These are phyloP conservation scores for Paramormyrops kingsleyae DNA, from an alignment of 2,113 vertebrate species.

Conservation along the genomic window DNA sequence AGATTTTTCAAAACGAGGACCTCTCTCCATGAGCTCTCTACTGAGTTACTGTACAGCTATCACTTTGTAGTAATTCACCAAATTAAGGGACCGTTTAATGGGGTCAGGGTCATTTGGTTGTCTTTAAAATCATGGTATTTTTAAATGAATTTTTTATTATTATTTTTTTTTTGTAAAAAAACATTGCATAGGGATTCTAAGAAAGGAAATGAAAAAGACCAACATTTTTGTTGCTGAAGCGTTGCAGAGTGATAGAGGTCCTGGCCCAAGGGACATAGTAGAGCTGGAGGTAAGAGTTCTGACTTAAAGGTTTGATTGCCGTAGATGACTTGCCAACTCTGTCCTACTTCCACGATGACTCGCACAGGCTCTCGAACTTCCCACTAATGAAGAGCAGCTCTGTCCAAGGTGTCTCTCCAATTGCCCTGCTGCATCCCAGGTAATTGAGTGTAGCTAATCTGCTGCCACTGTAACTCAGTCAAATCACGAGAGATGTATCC, in stretches of 20 bases:
- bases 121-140: not conserved
- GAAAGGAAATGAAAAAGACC: constrained; percentile 40
- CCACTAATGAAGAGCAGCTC: not conserved
- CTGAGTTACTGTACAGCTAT: not conserved
- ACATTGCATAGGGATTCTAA: constrained; percentile 34
- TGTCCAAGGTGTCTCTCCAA: not conserved
- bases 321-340: not conserved
- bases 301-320: constrained; percentile 1
- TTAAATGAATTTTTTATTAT: not conserved
- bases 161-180: not conserved
- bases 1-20: not conserved
- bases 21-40: not conserved
- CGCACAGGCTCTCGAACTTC: not conserved
- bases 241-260: constrained; percentile 22
- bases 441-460: not conserved
- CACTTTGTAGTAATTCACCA: not conserved
- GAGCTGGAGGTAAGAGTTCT: constrained; percentile 41
- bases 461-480: not conserved
- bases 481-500: not conserved
- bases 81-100: not conserved
- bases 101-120: not conserved
- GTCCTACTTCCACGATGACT: not conserved
- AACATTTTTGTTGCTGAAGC: constrained; percentile 28
- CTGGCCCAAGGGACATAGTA: constrained; percentile 37
- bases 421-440: not conserved